Evolutionary conservation across 1,140 invertebrate genomes (phyloP).

Genomic region (Schlechtendalia chinensis): DNA sequence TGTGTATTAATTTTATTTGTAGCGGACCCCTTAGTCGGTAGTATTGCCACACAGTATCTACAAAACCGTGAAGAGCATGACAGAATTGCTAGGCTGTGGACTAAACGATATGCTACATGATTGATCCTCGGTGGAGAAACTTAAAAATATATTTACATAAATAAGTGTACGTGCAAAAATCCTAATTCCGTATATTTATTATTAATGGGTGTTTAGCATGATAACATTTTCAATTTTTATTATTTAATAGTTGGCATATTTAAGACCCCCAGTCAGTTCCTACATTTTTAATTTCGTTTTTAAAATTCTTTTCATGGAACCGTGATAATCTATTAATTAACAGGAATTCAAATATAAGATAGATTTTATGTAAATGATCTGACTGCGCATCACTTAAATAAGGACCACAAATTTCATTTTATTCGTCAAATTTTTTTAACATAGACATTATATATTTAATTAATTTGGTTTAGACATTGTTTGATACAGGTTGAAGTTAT

Average conservation of each 20-base stretch:
- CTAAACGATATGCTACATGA: slow-evolving; percentile 95
- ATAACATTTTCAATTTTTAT: slow-evolving; percentile 33
- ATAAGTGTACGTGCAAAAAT: slow-evolving; percentile 22
- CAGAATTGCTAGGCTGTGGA: slow-evolving; percentile 95
- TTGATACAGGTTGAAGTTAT: background rate
- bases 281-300: slow-evolving; percentile 26
- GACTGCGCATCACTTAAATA: slow-evolving; percentile 7
- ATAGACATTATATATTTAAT: background rate
- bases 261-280: slow-evolving; percentile 43
- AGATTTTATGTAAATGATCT: slow-evolving; percentile 4
- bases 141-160: slow-evolving; percentile 1
- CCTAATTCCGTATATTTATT: slow-evolving; percentile 30
- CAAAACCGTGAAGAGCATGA: slow-evolving; percentile 97
- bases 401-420: background rate
- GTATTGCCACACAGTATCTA: slow-evolving; percentile 96
- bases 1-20: slow-evolving; percentile 56
- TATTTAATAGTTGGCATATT: slow-evolving; percentile 44
- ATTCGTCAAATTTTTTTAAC: background rate
- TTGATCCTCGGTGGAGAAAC: slow-evolving; percentile 51
- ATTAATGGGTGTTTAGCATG: slow-evolving; percentile 45
- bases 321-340: slow-evolving; percentile 12
- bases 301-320: slow-evolving; percentile 16
- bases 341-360: background rate
- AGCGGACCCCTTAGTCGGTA: slow-evolving; percentile 95
- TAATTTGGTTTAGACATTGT: background rate